phyloP scores from a whole-genome alignment of 2,113 vertebrate species.

The Lipophrys pholis region DNA sequence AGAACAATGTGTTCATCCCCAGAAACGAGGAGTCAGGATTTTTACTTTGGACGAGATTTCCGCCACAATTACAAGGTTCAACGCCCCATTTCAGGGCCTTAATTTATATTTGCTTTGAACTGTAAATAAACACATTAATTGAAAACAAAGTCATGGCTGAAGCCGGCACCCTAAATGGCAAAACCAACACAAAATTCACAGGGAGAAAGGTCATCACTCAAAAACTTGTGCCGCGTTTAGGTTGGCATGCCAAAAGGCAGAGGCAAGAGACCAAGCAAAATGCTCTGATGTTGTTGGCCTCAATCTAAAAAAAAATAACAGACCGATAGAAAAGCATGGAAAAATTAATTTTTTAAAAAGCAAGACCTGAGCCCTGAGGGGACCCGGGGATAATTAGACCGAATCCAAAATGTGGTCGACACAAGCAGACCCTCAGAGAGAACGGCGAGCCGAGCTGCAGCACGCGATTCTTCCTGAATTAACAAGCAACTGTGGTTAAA shows the following conservation, averaged over 20 bases:
- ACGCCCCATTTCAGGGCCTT: constrained; percentile 1
- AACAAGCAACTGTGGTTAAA: background rate
- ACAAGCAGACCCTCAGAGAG: background rate
- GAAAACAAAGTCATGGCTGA: background rate
- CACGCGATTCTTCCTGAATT: background rate
- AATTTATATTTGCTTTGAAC: constrained; percentile 10
- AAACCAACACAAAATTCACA: background rate
- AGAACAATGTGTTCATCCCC: constrained; percentile 23
- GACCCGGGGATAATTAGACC: constrained; percentile 9
- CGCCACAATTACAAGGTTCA: constrained; percentile 13
- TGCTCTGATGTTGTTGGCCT: background rate
- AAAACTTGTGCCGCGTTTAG: background rate
- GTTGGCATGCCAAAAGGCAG: constrained; percentile 6
- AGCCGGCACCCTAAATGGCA: background rate
- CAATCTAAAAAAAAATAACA: background rate
- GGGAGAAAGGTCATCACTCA: background rate
- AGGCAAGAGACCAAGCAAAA: background rate
- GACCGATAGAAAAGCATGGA: background rate
- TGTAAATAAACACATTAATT: background rate
- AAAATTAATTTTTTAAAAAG: background rate
- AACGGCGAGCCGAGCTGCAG: constrained; percentile 4
- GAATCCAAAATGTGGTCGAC: background rate
- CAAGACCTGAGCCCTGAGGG: background rate
- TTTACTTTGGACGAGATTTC: constrained; percentile 10
- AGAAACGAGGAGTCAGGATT: constrained; percentile 18